Conservation (phyloP, 2,888 invertebrate genomes). For the Drosophila histrio region DNA sequence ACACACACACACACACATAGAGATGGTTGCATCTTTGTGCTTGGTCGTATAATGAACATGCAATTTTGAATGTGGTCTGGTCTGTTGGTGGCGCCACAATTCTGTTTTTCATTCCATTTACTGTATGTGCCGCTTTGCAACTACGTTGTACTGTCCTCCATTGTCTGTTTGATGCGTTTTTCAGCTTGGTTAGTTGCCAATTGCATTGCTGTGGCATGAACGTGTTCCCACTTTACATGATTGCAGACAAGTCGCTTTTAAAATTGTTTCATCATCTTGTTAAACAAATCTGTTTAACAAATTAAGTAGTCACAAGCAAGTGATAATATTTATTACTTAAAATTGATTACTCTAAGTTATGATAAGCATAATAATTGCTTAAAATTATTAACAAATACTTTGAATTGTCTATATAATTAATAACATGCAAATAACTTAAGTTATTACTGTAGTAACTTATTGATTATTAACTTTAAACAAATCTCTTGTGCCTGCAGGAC, state of each 20-base stretch:
- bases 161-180: slow-evolving; percentile 16
- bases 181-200: slow-evolving; percentile 18
- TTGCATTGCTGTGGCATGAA: background rate
- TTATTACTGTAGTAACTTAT: background rate
- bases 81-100: slow-evolving; percentile 34
- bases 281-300: background rate
- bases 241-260: background rate
- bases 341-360: no score
- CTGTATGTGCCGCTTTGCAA: background rate
- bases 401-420: no score
- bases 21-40: slow-evolving; percentile 11
- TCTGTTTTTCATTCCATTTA: slow-evolving; percentile 13
- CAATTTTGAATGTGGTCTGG: slow-evolving; percentile 26
- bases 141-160: background rate
- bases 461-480: background rate
- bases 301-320: no score
- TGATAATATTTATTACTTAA: no score
- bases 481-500: no score
- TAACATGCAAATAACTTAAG: no score
- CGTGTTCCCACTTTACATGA: background rate
- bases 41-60: slow-evolving; percentile 56
- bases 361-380: no score
- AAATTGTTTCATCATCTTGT: background rate
- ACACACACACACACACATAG: background rate
- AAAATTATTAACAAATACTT: no score